A percentile compares a stretch with the other conserved stretches of the same genome.
These are phyloP conservation scores for Penaeus indicus DNA, from an alignment of 1,140 invertebrate species.

Conservation along the genomic window DNA sequence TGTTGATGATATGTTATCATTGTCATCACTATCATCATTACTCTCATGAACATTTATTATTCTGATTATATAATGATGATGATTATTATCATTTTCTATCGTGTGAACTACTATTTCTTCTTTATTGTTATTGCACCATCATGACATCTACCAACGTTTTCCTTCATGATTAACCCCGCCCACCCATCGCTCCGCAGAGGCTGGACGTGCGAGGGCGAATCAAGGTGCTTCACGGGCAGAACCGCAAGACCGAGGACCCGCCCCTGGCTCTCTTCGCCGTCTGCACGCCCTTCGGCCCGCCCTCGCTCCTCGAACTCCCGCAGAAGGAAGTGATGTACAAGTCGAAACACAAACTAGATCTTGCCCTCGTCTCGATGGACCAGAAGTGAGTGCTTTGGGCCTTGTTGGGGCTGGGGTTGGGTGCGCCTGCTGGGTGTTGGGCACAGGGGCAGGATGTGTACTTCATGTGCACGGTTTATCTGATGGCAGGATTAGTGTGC, in stretches of 20 bases:
- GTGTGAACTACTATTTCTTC: background rate
- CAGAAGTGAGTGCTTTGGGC: slow-evolving; percentile 78
- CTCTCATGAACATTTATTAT: too few species aligned
- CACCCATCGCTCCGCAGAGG: slow-evolving; percentile 78
- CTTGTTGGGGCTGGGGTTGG: background rate
- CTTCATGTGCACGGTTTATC: too few species aligned
- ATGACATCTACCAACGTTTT: slow-evolving; percentile 37
- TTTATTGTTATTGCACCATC: slow-evolving; percentile 3
- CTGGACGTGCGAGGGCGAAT: slow-evolving; percentile 97
- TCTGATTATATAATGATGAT: too few species aligned
- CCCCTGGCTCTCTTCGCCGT: slow-evolving; percentile 95
- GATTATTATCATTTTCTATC: too few species aligned
- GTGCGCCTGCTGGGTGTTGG: too few species aligned
- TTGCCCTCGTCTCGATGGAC: slow-evolving; percentile 96
- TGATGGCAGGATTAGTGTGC: too few species aligned
- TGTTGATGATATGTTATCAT: background rate
- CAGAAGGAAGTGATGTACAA: slow-evolving; percentile 83
- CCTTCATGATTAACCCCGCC: background rate
- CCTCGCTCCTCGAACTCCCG: slow-evolving; percentile 73
- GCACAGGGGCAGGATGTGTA: too few species aligned
- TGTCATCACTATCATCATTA: background rate
- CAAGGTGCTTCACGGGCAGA: slow-evolving; percentile 95
- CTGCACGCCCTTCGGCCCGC: slow-evolving; percentile 97
- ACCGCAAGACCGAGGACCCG: slow-evolving; percentile 92
- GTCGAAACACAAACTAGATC: slow-evolving; percentile 97